Base-by-base conservation (phyloP, 1,140 invertebrate genomes). In the Pseudobourletiella spinata region DNA sequence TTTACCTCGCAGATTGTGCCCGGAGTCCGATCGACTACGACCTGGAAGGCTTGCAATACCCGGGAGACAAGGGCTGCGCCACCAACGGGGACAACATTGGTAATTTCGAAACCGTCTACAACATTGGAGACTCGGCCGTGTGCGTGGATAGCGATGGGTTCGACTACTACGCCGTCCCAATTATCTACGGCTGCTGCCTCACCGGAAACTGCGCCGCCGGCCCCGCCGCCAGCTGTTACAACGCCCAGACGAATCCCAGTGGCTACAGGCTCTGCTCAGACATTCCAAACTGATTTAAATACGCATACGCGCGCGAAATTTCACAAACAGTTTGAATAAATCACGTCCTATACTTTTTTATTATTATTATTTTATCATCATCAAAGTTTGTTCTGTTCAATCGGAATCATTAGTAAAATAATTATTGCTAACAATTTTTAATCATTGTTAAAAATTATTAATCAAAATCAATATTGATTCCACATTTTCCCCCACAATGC, bases 1-100 rank as follows among this genome's bases (percentile, higher is more conserved):
- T 46, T 57, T 25, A 43, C 22, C 32, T 39, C 4, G 15, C 42
- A 56, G 48, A 51, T n/a, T 51, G 48, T 26, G 48, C 48, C 22
- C 48, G 48, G 4, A 14, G 16, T 3, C n/a, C 3, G 3, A 25
- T 6, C 4, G 48, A 51, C 22, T 51, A 51, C 22, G 48, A 51
- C 2, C 4, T n/a, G 48, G 48, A 51, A 25, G 48, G 48, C 14
- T 51, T 51, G 24, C 6, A 15, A 20, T 8, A 18, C 18, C 8
- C 18, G 15, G 6, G 6, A 11, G n/a, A 39, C n/a, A n/a, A n/a
- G n/a, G n/a, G n/a, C n/a, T n/a, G n/a, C n/a, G 8, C 44, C 28
- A 11, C 4, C 25, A 22, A 24, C 25, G 25, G 48, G 8, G 20
- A 26, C 22, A 2, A 24, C 3, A 15, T 3, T 15, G 48, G 48